Evolutionary conservation across 2,888 invertebrate species (phyloP).

Genomic region (Lomographa bimaculata): DNA sequence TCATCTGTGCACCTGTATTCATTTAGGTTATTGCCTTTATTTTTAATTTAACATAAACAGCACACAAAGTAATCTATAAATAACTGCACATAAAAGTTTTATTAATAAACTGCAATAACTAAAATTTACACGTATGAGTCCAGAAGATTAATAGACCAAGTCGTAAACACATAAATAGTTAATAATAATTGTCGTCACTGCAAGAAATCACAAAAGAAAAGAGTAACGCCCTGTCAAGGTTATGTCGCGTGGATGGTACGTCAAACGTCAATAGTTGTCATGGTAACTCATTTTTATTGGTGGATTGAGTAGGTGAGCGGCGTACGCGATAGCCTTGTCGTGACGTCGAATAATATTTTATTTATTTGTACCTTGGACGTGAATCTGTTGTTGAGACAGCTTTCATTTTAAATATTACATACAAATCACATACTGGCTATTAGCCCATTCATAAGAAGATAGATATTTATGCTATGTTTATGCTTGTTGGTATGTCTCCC

Average conservation of each 20-base stretch:
- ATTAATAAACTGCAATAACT: too few relatives aligned
- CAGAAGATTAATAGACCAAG: too few relatives aligned
- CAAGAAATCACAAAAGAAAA: constrained; percentile 23
- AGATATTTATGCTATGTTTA: too few relatives aligned
- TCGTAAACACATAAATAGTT: constrained; percentile 11
- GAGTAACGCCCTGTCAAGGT: constrained; percentile 41
- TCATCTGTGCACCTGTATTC: too few relatives aligned
- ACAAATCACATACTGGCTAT: not conserved
- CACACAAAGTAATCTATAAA: too few relatives aligned
- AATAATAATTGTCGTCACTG: constrained; percentile 8
- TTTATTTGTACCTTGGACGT: constrained; percentile 3
- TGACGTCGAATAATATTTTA: constrained; percentile 17
- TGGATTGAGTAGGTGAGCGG: constrained; percentile 4
- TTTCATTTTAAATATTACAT: not conserved
- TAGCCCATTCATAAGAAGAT: too few relatives aligned
- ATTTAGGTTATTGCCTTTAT: too few relatives aligned
- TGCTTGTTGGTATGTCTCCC: too few relatives aligned
- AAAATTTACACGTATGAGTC: too few relatives aligned
- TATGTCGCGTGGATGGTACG: constrained; percentile 28
- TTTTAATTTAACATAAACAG: too few relatives aligned
- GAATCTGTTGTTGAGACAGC: not conserved
- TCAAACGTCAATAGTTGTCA: constrained; percentile 36
- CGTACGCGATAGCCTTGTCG: constrained; percentile 13
- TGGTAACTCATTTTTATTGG: constrained; percentile 35
- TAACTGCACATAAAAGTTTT: too few relatives aligned